A percentile compares a stretch with the other conserved stretches of the same genome.
phyloP scores from a whole-genome alignment of 2,797 vertebrate genomes.

The Alouatta caraya region DNA sequence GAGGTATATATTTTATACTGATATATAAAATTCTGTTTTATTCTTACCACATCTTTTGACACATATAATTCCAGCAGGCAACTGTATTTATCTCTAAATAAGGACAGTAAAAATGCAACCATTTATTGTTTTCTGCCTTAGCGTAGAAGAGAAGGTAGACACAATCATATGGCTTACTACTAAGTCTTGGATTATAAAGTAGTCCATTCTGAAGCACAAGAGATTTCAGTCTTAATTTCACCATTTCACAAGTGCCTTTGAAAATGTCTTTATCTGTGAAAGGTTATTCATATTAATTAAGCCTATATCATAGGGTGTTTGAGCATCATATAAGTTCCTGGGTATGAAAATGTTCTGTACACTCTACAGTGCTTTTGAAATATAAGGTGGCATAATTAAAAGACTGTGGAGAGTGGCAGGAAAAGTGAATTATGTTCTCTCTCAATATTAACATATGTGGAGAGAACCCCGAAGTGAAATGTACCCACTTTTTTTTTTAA shows the following conservation, averaged over 20 bases:
- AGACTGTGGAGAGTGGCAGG: neutral
- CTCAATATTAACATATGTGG: neutral
- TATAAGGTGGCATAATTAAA: neutral
- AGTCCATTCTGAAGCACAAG: neutral
- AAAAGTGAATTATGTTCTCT: neutral
- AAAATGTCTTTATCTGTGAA: neutral
- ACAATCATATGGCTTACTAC: neutral
- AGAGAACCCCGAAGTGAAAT: neutral
- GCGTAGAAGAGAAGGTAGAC: neutral
- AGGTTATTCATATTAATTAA: neutral
- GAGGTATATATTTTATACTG: neutral
- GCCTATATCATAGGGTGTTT: neutral
- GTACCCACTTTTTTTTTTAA: neutral
- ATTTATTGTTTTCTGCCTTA: neutral
- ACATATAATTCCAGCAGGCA: neutral
- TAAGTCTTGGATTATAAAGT: neutral
- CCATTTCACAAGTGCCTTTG: neutral
- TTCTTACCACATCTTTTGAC: neutral
- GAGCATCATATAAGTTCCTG: neutral
- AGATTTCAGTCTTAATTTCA: neutral
- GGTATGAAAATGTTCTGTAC: neutral
- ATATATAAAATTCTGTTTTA: neutral
- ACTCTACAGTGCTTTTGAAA: neutral
- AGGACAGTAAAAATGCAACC: neutral
- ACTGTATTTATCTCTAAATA: neutral